These are phyloP conservation scores for Ceuthmochares aereus DNA, from an alignment of 2,113 vertebrate genomes.

Conservation along the genomic window DNA sequence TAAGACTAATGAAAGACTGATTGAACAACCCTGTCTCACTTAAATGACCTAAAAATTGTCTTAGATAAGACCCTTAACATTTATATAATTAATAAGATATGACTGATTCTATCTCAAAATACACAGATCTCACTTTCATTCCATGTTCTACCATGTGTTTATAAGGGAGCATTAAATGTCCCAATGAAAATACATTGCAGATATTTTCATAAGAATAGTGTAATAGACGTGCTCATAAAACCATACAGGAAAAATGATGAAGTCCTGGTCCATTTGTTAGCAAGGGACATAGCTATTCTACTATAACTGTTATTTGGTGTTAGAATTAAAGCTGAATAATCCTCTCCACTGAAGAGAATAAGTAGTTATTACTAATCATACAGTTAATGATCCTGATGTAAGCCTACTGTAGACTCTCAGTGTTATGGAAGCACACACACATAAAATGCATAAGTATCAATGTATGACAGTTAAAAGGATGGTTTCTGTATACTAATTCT, in stretches of 20 bases:
- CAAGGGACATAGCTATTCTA: background rate
- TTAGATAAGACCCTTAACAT: slow-evolving; percentile 9
- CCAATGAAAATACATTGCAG: slow-evolving; percentile 39
- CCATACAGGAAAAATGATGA: background rate
- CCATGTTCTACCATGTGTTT: slow-evolving; percentile 34
- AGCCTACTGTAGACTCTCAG: background rate
- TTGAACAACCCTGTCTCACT: background rate
- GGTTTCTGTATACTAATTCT: background rate
- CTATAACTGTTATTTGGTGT: background rate
- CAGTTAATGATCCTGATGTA: background rate
- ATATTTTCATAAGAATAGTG: background rate
- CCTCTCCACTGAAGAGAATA: background rate
- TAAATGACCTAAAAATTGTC: background rate
- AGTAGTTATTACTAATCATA: slow-evolving; percentile 30
- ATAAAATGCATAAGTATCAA: slow-evolving; percentile 1
- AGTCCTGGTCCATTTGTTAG: background rate
- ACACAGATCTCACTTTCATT: slow-evolving; percentile 20
- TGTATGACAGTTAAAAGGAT: background rate
- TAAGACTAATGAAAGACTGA: slow-evolving; percentile 8
- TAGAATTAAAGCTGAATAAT: slow-evolving; percentile 12
- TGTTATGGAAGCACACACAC: background rate
- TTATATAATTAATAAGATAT: background rate
- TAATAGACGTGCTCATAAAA: background rate
- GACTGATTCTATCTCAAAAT: slow-evolving; percentile 34
- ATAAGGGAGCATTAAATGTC: background rate